These are phyloP conservation scores for Hippocampus abdominalis DNA, from an alignment of 2,113 vertebrate genomes.

Conservation along the genomic window DNA sequence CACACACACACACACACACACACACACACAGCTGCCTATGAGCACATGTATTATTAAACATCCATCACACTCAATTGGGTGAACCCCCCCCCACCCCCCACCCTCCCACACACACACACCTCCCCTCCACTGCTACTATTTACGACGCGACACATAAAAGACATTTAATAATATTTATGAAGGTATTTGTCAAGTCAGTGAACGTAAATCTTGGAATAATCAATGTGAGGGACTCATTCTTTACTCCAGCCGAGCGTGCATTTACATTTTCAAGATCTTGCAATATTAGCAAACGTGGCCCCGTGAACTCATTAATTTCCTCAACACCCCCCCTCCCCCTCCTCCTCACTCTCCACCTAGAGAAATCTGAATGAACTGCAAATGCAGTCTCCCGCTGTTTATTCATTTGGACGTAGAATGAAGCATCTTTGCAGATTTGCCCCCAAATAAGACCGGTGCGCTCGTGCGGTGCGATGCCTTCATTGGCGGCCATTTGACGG, in stretches of 20 bases:
- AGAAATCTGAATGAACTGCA: constrained; percentile 28
- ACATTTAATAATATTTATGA: neutral
- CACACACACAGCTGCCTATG: neutral
- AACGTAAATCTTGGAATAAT: constrained; percentile 27
- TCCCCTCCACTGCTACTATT: neutral
- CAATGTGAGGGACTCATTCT: neutral
- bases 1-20: neutral
- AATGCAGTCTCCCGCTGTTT: constrained; percentile 35
- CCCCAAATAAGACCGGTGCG: constrained; percentile 51
- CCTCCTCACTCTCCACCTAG: no score
- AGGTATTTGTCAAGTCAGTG: constrained; percentile 11
- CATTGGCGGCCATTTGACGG: constrained; percentile 69
- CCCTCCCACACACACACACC: no score
- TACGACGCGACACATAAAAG: neutral
- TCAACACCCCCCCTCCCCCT: no score
- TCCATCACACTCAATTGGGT: neutral
- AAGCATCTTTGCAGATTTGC: constrained; percentile 37
- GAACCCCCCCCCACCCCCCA: neutral
- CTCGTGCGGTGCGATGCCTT: constrained; percentile 56
- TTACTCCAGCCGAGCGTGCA: neutral
- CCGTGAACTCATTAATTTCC: no score
- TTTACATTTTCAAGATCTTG: neutral
- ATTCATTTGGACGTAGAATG: constrained; percentile 51
- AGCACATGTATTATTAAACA: neutral
- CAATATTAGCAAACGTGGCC: neutral